phyloP scores from a whole-genome alignment of 2,797 vertebrate genomes.

The Eutrigla gurnardus region DNA sequence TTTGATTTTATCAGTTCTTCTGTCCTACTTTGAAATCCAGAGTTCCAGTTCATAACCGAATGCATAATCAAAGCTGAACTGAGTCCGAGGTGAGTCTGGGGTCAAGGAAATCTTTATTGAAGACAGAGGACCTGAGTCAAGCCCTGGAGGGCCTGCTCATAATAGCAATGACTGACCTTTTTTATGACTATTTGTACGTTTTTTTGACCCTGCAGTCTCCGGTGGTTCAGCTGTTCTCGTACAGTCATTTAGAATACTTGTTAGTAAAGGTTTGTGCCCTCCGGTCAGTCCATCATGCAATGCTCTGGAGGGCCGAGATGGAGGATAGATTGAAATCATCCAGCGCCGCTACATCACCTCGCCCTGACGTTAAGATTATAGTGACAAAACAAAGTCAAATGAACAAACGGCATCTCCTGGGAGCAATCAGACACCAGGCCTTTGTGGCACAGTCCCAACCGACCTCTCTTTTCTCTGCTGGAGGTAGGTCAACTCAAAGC shows the following conservation, averaged over 20 bases:
- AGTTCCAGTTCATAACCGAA: not conserved
- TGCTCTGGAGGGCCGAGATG: constrained; percentile 29
- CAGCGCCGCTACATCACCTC: constrained; percentile 38
- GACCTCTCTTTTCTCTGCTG: constrained; percentile 17
- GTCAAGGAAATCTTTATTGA: constrained; percentile 21
- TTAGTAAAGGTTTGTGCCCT: constrained; percentile 30
- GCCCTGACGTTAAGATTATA: constrained; percentile 38
- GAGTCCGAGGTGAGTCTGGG: not conserved
- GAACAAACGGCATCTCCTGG: constrained; percentile 58
- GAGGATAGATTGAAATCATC: constrained; percentile 36
- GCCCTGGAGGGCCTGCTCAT: not conserved
- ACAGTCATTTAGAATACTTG: constrained; percentile 37
- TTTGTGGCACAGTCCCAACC: constrained; percentile 40
- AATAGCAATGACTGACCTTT: constrained; percentile 15
- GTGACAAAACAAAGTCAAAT: constrained; percentile 68
- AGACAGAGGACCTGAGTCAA: not conserved
- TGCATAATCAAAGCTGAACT: constrained; percentile 17
- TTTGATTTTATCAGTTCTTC: not conserved
- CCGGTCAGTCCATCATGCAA: constrained; percentile 42
- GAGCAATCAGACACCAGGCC: constrained; percentile 49
- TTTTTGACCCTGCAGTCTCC: constrained; percentile 20
- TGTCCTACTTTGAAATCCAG: not conserved
- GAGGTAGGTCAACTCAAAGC: constrained; percentile 65
- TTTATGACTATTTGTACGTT: constrained; percentile 7
- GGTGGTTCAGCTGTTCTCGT: constrained; percentile 5